phyloP scores from a whole-genome alignment of 2,113 vertebrate species.

The Spea multiplicata region DNA sequence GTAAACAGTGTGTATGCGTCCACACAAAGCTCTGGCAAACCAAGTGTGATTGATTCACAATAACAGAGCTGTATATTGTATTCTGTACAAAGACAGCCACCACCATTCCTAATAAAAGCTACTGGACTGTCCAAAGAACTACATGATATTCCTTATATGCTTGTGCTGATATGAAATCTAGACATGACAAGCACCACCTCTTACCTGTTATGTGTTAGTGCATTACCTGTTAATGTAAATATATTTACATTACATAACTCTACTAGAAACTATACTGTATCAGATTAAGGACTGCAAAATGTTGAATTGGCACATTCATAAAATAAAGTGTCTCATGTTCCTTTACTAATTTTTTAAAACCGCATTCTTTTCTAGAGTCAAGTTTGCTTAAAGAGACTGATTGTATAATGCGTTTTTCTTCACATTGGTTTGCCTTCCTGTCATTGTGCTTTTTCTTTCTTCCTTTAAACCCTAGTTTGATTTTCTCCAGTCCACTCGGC shows the following conservation, averaged over 20 bases:
- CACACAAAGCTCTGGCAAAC: slow-evolving; percentile 64
- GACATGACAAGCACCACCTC: slow-evolving; percentile 67
- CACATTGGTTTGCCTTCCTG: slow-evolving; percentile 58
- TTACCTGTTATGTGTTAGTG: slow-evolving; percentile 63
- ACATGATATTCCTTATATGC: slow-evolving; percentile 67
- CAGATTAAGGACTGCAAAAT: slow-evolving; percentile 59
- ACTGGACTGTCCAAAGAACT: slow-evolving; percentile 68
- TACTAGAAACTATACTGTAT: slow-evolving; percentile 52
- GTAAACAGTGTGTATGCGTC: slow-evolving; percentile 64
- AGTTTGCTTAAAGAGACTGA: slow-evolving; percentile 55
- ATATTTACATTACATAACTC: slow-evolving; percentile 67
- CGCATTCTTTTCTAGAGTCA: slow-evolving; percentile 47
- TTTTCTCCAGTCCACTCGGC: slow-evolving; percentile 51
- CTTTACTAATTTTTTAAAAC: slow-evolving; percentile 53
- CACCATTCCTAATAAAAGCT: slow-evolving; percentile 63
- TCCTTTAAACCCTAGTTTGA: slow-evolving; percentile 57
- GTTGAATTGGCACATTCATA: slow-evolving; percentile 72
- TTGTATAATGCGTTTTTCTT: slow-evolving; percentile 52
- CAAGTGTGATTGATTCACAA: slow-evolving; percentile 66
- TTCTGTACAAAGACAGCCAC: slow-evolving; percentile 71
- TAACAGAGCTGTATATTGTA: slow-evolving; percentile 68
- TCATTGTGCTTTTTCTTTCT: slow-evolving; percentile 68
- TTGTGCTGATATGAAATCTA: slow-evolving; percentile 61
- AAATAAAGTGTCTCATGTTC: slow-evolving; percentile 61
- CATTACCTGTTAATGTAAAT: slow-evolving; percentile 70